Base-by-base conservation (phyloP, 2,113 vertebrate species). In the Otus sunia region DNA sequence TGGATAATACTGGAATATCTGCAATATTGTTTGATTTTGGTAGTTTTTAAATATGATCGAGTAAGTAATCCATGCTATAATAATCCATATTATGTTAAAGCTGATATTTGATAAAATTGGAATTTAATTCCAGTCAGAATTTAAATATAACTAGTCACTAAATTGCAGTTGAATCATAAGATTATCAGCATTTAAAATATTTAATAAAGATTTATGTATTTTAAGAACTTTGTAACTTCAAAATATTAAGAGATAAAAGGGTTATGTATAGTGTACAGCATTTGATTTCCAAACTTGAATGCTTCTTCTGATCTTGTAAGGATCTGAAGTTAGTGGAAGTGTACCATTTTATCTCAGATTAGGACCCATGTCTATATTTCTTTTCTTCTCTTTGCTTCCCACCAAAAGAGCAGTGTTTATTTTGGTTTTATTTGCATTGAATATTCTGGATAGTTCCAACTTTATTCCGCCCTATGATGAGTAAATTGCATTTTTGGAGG, bases 251-350 rank as follows among this genome's bases (percentile, higher is more conserved):
- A 29, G 22, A 50, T 69, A 37, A 30, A 26, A 12, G 6, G 3
- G 4, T 58, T 41, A 4, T 2, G 0, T 13, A 1, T 15, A 39
- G 20, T 3, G 2, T 22, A 6, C n/a, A 37, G 2, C 15, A 16
- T 36, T 58, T 77, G 2, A 1, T 45, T 76, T 66, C 41, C 30
- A 50, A 32, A 25, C 15, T 4, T 53, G 5, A 68, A 64, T 66
- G 8, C 9, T 39, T 79, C 20, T 13, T 73, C 43, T 58, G 34
- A 60, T 15, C 15, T 62, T 41, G 4, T 4, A 41, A 37, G 14
- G 19, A 72, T 64, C 49, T 66, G 8, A 81, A 90, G 19, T 64
- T 21, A 64, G 27, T 62, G 39, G 14, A 55, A 47, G 8, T 13
- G 19, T 55, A 19, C 34, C 32, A 11, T 45, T 12, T 74, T 27